phyloP scores from a whole-genome alignment of 1,140 invertebrate genomes.

The Temnothorax curvispinosus region DNA sequence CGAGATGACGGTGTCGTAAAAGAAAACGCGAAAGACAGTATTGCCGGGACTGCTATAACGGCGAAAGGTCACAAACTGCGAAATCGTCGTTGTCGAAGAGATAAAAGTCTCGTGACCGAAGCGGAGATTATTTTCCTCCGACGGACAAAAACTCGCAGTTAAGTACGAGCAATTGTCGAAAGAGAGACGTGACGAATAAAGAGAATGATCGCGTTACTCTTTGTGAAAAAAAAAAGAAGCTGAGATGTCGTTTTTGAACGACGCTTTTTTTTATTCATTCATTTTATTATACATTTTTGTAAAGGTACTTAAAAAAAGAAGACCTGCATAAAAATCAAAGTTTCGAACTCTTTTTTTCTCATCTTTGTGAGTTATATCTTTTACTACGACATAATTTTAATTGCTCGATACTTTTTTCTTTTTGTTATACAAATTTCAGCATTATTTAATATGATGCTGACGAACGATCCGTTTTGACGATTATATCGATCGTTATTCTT shows the following conservation, averaged over 20 bases:
- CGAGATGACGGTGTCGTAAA: slow-evolving; percentile 7
- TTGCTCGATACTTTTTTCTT: neutral
- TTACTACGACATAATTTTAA: neutral
- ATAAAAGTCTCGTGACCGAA: slow-evolving; percentile 1
- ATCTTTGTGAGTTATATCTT: neutral
- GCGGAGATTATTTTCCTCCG: neutral
- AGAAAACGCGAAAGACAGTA: neutral
- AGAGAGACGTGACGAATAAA: neutral
- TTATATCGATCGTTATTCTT: neutral
- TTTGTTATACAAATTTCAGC: neutral
- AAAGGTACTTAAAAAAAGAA: neutral
- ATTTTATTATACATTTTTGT: neutral
- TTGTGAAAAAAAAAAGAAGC: neutral
- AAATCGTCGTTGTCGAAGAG: neutral
- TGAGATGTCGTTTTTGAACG: neutral
- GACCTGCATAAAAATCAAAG: neutral
- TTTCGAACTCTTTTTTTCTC: neutral
- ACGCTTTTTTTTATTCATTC: slow-evolving; percentile 1
- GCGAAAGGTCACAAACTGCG: neutral
- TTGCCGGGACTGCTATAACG: neutral
- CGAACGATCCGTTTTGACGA: neutral
- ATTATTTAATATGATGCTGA: neutral
- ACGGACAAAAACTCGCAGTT: neutral
- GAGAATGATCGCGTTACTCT: neutral
- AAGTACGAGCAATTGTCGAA: neutral